phyloP scores from a whole-genome alignment of 2,888 invertebrate species.

The Listrodromus nycthemerus region DNA sequence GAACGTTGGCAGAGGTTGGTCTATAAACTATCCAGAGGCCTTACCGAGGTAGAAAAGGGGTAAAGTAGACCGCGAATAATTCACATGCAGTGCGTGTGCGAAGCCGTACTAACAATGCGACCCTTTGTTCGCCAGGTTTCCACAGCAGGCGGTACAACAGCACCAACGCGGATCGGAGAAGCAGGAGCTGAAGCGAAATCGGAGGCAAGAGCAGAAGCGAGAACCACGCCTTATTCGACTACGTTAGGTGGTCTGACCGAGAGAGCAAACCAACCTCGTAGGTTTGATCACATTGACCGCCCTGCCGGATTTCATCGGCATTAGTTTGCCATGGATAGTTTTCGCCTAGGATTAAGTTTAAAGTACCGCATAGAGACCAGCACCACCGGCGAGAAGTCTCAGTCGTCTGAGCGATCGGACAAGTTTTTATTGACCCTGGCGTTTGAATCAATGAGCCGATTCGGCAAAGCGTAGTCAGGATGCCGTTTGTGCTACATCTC shows the following conservation, averaged over 20 bases:
- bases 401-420: background rate
- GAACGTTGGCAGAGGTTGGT: slow-evolving; percentile 15
- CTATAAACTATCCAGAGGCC: slow-evolving; percentile 45
- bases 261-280: slow-evolving; percentile 19
- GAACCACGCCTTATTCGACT: slow-evolving; percentile 60
- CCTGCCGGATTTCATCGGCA: slow-evolving; percentile 39
- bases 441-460: background rate
- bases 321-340: background rate
- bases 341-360: background rate
- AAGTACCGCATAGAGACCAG: background rate
- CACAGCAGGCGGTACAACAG: slow-evolving; percentile 21
- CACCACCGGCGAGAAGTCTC: background rate
- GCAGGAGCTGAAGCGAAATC: slow-evolving; percentile 27
- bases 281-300: slow-evolving; percentile 58
- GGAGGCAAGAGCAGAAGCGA: slow-evolving; percentile 55
- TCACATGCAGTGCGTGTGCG: slow-evolving; percentile 42
- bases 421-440: background rate
- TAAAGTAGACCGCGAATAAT: slow-evolving; percentile 60
- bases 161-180: slow-evolving; percentile 13
- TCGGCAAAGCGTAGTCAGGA: background rate
- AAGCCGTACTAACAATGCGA: slow-evolving; percentile 56
- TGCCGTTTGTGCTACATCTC: background rate
- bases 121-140: slow-evolving; percentile 57
- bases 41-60: slow-evolving; percentile 27
- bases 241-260: slow-evolving; percentile 37